These are phyloP conservation scores for Drosophila rhopaloa DNA, from an alignment of 1,140 invertebrate genomes.

Conservation along the genomic window DNA sequence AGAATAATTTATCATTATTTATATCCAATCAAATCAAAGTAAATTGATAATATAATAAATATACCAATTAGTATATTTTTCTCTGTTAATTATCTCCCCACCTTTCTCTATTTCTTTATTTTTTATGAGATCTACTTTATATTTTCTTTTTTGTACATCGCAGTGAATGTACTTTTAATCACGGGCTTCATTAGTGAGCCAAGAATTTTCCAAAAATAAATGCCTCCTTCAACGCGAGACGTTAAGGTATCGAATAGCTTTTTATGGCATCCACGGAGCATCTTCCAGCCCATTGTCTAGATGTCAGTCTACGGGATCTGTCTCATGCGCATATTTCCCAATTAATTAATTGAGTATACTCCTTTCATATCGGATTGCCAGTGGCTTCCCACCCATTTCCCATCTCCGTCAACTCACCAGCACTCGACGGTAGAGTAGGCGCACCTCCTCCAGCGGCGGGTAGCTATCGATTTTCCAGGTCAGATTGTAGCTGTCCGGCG, in stretches of 20 bases:
- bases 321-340: slow-evolving; percentile 29
- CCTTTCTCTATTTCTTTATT: slow-evolving; percentile 7
- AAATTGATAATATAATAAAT: too few relatives aligned
- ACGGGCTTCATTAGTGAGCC: slow-evolving; percentile 67
- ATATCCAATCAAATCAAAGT: too few relatives aligned
- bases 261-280: neutral
- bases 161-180: slow-evolving; percentile 55
- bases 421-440: slow-evolving; percentile 87
- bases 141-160: slow-evolving; percentile 21
- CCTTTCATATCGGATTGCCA: slow-evolving; percentile 46
- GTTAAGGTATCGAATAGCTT: slow-evolving; percentile 26
- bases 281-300: slow-evolving; percentile 25
- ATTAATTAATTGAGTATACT: slow-evolving; percentile 47
- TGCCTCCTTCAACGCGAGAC: neutral
- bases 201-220: slow-evolving; percentile 12
- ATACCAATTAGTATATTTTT: neutral
- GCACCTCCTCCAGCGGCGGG: slow-evolving; percentile 87
- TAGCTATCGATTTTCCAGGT: slow-evolving; percentile 88
- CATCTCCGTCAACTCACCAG: slow-evolving; percentile 85
- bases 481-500: slow-evolving; percentile 86
- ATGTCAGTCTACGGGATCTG: slow-evolving; percentile 30
- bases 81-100: neutral
- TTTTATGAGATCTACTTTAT: neutral
- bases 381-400: slow-evolving; percentile 2
- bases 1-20: too few relatives aligned